phyloP scores from a whole-genome alignment of 2,888 invertebrate genomes.

The Quadriops clusia region DNA sequence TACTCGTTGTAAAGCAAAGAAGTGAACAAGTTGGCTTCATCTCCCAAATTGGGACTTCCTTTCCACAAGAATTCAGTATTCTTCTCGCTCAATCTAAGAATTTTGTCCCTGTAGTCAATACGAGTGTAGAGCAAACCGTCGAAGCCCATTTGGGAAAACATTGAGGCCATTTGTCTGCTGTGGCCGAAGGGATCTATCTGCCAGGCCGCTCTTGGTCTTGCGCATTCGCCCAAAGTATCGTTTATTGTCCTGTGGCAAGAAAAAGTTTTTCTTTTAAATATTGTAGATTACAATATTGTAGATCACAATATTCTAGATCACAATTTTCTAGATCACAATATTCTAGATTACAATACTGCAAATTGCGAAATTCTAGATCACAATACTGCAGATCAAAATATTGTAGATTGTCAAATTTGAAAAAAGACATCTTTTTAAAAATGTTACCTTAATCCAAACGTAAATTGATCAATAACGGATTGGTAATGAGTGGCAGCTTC shows the following conservation, averaged over 20 bases:
- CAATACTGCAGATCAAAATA: background rate
- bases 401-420: background rate
- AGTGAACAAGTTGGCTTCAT: conserved; percentile 43
- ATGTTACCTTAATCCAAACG: conserved; percentile 51
- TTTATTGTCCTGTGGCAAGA: conserved; percentile 47
- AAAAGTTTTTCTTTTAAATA: background rate
- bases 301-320: too few species aligned
- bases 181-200: conserved; percentile 85
- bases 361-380: conserved; percentile 2
- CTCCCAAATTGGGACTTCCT: conserved; percentile 42
- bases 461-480: conserved; percentile 58
- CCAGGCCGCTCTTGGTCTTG: conserved; percentile 65
- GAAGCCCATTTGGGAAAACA: conserved; percentile 53
- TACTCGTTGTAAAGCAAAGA: conserved; percentile 44
- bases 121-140: conserved; percentile 62
- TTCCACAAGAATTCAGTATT: conserved; percentile 63
- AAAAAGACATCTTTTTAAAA: background rate
- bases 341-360: too few species aligned
- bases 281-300: too few species aligned
- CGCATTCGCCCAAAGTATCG: conserved; percentile 62
- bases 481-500: conserved; percentile 58
- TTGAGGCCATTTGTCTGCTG: conserved; percentile 54
- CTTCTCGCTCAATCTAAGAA: conserved; percentile 42
- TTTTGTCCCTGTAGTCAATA: conserved; percentile 55
- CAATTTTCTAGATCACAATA: too few species aligned